Base-by-base conservation (phyloP, 2,797 vertebrate species). In the Holocentrus rufus region DNA sequence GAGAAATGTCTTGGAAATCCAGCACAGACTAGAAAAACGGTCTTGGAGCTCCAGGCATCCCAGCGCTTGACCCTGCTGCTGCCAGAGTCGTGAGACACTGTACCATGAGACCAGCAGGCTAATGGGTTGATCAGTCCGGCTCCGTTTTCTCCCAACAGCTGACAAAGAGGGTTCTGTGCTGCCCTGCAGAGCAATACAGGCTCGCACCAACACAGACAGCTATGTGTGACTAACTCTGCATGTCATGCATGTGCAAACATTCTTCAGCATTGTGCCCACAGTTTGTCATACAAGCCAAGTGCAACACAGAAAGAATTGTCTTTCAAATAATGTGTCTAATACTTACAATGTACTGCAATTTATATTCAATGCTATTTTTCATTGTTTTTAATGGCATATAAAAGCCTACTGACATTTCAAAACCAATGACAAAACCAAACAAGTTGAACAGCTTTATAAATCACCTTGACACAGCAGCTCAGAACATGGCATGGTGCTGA, bases 141-240 rank as follows among this genome's bases (percentile, higher is more conserved):
- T 7, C 30, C 66, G 57, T 86, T 83, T 83, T 59, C 65, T 71
- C 55, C 49, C 46, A 57, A 66, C 73, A 69, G 61, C 66, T 69
- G 50, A 91, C 86, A 90, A 88, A 81, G 84, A 76, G 20, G 54
- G 30, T 57, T 83, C 78, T 90, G 72, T 88, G 50, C 27, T 61
- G 59, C 60, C 54, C n/a, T 54, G 58, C 72, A 44, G 44, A 57
- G 65, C 47, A 73, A 56, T 47, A 52, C 36, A 55, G 49, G 56
- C 42, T 77, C 20, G 52, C 25, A 36, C 56, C 54, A 59, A 75
- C 30, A 65, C 53, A 69, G n/a, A 22, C 44, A 23, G 10, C 57
- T 7, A 9, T 70, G 36, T 67, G 22, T 23, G 20, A 4, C 65
- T 62, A 42, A 42, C 10, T 53, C 11, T 4, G 34, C 57, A 25